Conservation (phyloP, 2,797 vertebrate species). For the Gouania willdenowi region DNA sequence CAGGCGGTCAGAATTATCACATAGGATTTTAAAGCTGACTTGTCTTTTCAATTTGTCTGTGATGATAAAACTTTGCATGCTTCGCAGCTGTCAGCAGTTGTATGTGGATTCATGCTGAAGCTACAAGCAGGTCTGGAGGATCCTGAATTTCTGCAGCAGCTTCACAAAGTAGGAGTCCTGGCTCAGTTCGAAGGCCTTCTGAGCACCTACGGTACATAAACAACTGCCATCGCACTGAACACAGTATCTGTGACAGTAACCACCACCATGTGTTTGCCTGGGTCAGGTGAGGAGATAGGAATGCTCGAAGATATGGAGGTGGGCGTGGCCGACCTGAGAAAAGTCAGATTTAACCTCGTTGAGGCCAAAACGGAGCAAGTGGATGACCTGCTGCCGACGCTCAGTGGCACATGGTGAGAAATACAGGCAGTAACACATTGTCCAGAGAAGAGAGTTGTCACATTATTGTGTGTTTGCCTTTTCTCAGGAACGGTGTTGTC, state of each 20-base stretch:
- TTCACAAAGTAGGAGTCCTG: conserved; percentile 83
- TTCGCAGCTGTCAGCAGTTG: conserved; percentile 81
- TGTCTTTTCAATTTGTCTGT: not conserved
- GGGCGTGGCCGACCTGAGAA: conserved; percentile 85
- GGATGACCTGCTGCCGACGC: conserved; percentile 78
- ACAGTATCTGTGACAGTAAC: no score
- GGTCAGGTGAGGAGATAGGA: conserved; percentile 88
- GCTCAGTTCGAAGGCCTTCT: conserved; percentile 90
- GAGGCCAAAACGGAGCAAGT: conserved; percentile 77
- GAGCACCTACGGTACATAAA: conserved; percentile 88
- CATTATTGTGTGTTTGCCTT: not conserved
- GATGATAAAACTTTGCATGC: no score
- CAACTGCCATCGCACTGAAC: conserved; percentile 8
- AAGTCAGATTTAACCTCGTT: conserved; percentile 82
- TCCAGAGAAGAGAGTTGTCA: no score
- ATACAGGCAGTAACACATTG: no score
- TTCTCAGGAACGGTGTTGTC: conserved; percentile 79
- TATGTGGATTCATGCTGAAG: conserved; percentile 87
- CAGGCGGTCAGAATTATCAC: conserved; percentile 65
- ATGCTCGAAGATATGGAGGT: conserved; percentile 97
- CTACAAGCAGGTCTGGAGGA: conserved; percentile 80
- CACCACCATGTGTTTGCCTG: not conserved
- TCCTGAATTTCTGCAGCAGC: conserved; percentile 83
- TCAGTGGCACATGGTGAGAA: conserved; percentile 72
- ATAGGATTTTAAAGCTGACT: no score